Base-by-base conservation (phyloP, 2,113 vertebrate genomes). In the Dipodomys ordii region DNA sequence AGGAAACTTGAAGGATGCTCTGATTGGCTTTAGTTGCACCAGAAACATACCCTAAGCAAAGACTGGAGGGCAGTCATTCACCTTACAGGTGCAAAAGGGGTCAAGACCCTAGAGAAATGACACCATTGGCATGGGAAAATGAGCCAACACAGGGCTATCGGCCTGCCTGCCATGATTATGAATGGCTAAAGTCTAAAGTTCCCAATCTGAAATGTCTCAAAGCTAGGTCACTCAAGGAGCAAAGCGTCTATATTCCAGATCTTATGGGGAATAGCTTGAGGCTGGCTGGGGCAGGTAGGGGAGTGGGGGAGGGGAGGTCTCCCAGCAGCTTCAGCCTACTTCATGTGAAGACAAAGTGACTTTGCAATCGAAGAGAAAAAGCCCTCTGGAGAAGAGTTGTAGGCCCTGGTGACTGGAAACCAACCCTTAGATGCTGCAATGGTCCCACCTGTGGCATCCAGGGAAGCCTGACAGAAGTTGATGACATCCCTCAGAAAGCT, bases 91-190 rank as follows among this genome's bases (percentile, higher is more conserved):
- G 5, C n/a, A 32, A 27, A 53, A 39, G 32, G 1, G 2, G 0
- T 53, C 46, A 1, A 10, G 49, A 49, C 49, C 49, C 8, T 49
- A 49, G 23, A 57, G 60, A 22, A 62, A 5, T 32, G 1, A 20
- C 49, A 16, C 30, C 13, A 22, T 6, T 73, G 65, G 27, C 44
- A 28, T 0, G 5, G 35, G n/a, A 62, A 30, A 62, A 15, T 4
- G 20, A n/a, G 4, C 12, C 7, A 12, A 13, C 10, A 4, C 0
- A 0, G 35, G 12, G 9, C 53, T 0, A 0, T 13, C 80, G 1
- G 18, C 32, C 20, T 44, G 22, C 16, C 87, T 27, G 32, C 32
- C 8, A 3, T 20, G 49, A 35, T 32, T 1, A 4, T 8, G 32
- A 22, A 4, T 0, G 22, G 27, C 35, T 4, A 35, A 16, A 92